Evolutionary conservation across 2,113 vertebrate genomes (phyloP).

Genomic region (Buteo buteo): DNA sequence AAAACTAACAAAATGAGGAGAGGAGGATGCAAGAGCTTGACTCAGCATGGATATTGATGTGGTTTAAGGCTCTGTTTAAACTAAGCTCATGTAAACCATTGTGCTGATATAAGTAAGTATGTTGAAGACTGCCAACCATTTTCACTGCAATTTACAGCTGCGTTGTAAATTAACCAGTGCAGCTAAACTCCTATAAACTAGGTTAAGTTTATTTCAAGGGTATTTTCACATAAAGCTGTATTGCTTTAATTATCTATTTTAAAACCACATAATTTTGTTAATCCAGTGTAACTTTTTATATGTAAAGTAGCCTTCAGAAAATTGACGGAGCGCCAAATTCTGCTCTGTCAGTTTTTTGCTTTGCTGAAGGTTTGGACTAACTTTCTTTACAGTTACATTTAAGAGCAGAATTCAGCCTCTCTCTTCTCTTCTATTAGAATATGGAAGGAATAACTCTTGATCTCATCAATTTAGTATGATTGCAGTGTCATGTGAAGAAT

Average conservation of each 20-base stretch:
- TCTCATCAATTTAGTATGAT: background rate
- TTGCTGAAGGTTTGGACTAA: background rate
- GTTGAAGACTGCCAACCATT: slow-evolving; percentile 22
- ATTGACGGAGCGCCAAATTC: background rate
- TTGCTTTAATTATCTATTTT: slow-evolving; percentile 62
- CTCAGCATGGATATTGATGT: slow-evolving; percentile 32
- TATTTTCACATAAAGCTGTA: slow-evolving; percentile 56
- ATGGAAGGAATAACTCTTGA: background rate
- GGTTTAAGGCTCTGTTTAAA: slow-evolving; percentile 48
- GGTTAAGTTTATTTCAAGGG: slow-evolving; percentile 51
- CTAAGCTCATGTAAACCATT: slow-evolving; percentile 25
- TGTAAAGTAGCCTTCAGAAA: slow-evolving; percentile 59
- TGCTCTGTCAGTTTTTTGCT: background rate
- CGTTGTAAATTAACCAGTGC: slow-evolving; percentile 43
- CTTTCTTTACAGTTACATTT: background rate
- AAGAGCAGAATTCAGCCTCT: background rate
- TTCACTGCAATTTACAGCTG: slow-evolving; percentile 49
- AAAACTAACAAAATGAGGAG: background rate
- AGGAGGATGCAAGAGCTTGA: background rate
- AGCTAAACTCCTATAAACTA: slow-evolving; percentile 52
- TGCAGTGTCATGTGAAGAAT: background rate
- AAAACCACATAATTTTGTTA: slow-evolving; percentile 60
- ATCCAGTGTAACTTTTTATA: slow-evolving; percentile 58
- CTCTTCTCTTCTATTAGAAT: background rate
- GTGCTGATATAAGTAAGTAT: slow-evolving; percentile 37